Conservation (phyloP, 2,888 invertebrate genomes). For the Uropetala carovei region DNA sequence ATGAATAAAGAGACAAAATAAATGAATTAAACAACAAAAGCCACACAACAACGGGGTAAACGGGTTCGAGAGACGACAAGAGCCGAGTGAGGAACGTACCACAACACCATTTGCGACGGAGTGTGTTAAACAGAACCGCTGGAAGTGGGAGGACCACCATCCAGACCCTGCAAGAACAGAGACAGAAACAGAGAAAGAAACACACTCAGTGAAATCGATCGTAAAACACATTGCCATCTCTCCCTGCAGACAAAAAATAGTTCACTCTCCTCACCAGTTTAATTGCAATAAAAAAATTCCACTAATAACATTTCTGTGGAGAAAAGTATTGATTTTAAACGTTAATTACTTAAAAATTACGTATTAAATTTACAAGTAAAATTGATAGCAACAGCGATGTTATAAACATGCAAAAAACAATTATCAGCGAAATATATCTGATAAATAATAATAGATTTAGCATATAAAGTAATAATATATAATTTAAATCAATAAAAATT, state of each 20-base stretch:
- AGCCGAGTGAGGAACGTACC: constrained; percentile 54
- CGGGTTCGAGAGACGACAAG: constrained; percentile 35
- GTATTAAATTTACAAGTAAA: too few species aligned
- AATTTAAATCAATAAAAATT: too few species aligned
- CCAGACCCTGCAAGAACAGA: constrained; percentile 61
- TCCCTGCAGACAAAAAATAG: background rate
- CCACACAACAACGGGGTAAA: constrained; percentile 53
- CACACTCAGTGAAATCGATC: constrained; percentile 57
- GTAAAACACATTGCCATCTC: constrained; percentile 20
- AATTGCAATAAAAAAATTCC: background rate
- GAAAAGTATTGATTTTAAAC: too few species aligned
- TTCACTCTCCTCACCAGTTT: background rate
- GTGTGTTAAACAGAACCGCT: constrained; percentile 54
- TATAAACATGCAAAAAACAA: too few species aligned
- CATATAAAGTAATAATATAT: too few species aligned
- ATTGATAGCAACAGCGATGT: too few species aligned
- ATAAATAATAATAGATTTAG: too few species aligned
- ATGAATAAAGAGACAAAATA: constrained; percentile 49
- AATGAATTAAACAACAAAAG: constrained; percentile 58
- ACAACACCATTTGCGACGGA: constrained; percentile 62
- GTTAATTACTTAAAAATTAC: too few species aligned
- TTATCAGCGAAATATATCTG: too few species aligned
- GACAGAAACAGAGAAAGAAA: constrained; percentile 56
- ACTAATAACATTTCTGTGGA: too few species aligned
- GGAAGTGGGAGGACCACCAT: constrained; percentile 62